These are phyloP conservation scores for Rhineura floridana DNA, from an alignment of 2,113 vertebrate species.

Conservation along the genomic window DNA sequence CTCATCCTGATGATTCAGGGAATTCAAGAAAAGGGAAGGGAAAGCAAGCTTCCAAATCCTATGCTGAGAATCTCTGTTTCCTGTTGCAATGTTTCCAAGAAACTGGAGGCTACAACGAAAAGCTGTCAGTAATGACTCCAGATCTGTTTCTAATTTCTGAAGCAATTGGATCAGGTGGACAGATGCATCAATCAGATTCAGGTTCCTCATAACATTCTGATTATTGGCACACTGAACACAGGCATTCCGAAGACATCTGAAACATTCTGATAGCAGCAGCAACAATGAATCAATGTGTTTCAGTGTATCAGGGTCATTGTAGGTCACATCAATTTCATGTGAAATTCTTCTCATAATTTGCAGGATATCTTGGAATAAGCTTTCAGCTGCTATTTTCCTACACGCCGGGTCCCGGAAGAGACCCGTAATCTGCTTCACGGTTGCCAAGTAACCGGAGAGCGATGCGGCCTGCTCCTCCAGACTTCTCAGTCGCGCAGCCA, in stretches of 20 bases:
- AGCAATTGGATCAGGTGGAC: too few species aligned
- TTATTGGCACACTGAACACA: conserved; percentile 87
- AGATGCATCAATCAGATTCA: too few species aligned
- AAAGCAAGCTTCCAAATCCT: conserved; percentile 83
- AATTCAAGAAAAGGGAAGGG: conserved; percentile 82
- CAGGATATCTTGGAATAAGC: conserved; percentile 70
- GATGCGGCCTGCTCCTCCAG: neutral
- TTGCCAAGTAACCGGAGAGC: conserved; percentile 46
- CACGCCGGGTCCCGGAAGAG: conserved; percentile 68
- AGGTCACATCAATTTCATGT: conserved; percentile 53
- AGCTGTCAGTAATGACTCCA: too few species aligned
- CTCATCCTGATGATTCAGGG: conserved; percentile 81
- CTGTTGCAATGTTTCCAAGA: conserved; percentile 91
- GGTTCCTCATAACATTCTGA: conserved; percentile 87
- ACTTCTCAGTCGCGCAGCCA: neutral
- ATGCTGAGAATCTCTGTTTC: conserved; percentile 88
- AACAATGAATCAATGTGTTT: conserved; percentile 64
- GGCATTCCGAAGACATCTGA: conserved; percentile 91
- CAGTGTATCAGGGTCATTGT: conserved; percentile 23
- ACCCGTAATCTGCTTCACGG: conserved; percentile 49
- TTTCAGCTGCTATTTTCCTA: conserved; percentile 75
- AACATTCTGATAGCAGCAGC: conserved; percentile 86
- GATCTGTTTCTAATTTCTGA: too few species aligned
- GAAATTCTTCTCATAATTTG: conserved; percentile 64
- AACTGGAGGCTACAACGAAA: conserved; percentile 94